Conservation (phyloP, 1,140 invertebrate genomes). For the Mesaphorura yosii region DNA sequence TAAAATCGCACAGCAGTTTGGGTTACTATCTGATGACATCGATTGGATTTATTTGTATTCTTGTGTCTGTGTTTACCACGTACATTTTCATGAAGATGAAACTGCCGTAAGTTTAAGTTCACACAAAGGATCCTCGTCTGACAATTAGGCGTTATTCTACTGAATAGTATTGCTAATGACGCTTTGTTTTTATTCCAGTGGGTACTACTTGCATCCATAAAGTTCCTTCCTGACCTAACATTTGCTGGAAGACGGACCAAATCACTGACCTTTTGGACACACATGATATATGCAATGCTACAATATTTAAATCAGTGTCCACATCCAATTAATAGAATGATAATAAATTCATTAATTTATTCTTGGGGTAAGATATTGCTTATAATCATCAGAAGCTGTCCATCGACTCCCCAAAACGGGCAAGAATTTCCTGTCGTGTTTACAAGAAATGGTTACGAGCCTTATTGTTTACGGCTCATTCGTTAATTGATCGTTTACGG, state of each 20-base stretch:
- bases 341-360: too few species aligned
- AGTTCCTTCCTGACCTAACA: not conserved
- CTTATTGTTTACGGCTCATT: too few species aligned
- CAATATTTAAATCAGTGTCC: too few species aligned
- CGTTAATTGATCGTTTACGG: too few species aligned
- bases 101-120: conserved; percentile 56
- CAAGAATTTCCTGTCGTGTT: too few species aligned
- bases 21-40: conserved; percentile 65
- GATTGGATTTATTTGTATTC: conserved; percentile 83
- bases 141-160: not conserved
- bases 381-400: too few species aligned
- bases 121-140: not conserved
- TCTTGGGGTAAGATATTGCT: too few species aligned
- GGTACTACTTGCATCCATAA: conserved; percentile 30
- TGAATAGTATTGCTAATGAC: not conserved
- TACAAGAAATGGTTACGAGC: too few species aligned
- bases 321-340: too few species aligned
- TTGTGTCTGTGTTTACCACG: conserved; percentile 90
- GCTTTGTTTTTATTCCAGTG: conserved; percentile 18
- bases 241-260: not conserved
- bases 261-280: too few species aligned
- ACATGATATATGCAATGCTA: too few species aligned
- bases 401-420: too few species aligned
- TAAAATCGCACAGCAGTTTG: conserved; percentile 53
- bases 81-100: conserved; percentile 99